A percentile compares a stretch with the other conserved stretches of the same genome.
These are phyloP conservation scores for Otocyon megalotis DNA, from an alignment of 2,113 vertebrate species.

Conservation along the genomic window DNA sequence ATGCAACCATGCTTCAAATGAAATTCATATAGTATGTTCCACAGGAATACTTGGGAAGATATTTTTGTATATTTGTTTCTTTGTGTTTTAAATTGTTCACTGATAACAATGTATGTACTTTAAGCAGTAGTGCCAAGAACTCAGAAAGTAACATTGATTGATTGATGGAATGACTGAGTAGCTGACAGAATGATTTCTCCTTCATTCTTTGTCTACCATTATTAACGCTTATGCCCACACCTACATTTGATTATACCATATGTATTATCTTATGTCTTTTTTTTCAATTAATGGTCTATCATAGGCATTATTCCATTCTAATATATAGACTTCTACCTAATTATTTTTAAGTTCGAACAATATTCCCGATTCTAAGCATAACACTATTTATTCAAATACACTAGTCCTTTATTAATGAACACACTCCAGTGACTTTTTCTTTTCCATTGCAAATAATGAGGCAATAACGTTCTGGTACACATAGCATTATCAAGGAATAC, in stretches of 20 bases:
- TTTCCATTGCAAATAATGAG: neutral
- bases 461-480: neutral
- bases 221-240: neutral
- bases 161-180: neutral
- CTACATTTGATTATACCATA: neutral
- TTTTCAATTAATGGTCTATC: neutral
- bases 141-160: neutral
- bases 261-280: neutral
- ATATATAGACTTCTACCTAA: neutral
- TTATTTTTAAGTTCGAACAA: neutral
- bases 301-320: neutral
- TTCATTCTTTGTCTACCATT: neutral
- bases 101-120: neutral
- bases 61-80: neutral
- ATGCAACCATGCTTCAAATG: neutral
- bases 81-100: neutral
- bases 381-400: neutral
- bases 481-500: neutral
- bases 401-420: neutral
- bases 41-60: neutral
- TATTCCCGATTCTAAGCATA: neutral
- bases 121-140: neutral
- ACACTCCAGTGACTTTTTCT: neutral
- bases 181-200: neutral
- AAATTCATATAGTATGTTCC: neutral